Conservation (phyloP, 2,797 vertebrate species). For the Dermochelys coriacea region DNA sequence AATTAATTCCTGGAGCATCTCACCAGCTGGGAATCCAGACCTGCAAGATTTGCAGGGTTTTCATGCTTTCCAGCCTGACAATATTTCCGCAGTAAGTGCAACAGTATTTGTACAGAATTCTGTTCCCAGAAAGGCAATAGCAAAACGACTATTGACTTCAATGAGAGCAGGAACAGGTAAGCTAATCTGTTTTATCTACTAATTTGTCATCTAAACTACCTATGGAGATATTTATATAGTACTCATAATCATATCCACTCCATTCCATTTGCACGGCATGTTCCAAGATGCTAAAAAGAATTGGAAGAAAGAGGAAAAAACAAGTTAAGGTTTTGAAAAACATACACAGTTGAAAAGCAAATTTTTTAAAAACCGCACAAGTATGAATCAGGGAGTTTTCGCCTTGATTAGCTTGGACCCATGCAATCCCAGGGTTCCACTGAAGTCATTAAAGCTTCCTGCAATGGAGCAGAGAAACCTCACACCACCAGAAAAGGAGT, state of each 20-base stretch:
- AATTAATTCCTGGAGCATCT: neutral
- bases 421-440: neutral
- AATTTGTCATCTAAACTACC: neutral
- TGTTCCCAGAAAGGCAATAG: neutral
- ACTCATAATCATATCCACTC: neutral
- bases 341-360: neutral
- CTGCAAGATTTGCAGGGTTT: slow-evolving; percentile 5
- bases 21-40: slow-evolving; percentile 14
- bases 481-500: neutral
- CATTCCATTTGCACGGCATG: fast-evolving
- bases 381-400: neutral
- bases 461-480: neutral
- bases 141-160: neutral
- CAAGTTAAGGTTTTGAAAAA: neutral
- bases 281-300: neutral
- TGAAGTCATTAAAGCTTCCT: neutral
- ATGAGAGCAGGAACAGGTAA: neutral
- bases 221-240: neutral
- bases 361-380: neutral
- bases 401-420: neutral
- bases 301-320: neutral
- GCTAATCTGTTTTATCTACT: neutral
- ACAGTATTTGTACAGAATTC: neutral
- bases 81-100: slow-evolving; percentile 25
- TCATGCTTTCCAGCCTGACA: neutral